A percentile compares a stretch with the other conserved stretches of the same genome.
These are phyloP conservation scores for Drosophila ogumai DNA, from an alignment of 1,140 invertebrate genomes.

Conservation along the genomic window DNA sequence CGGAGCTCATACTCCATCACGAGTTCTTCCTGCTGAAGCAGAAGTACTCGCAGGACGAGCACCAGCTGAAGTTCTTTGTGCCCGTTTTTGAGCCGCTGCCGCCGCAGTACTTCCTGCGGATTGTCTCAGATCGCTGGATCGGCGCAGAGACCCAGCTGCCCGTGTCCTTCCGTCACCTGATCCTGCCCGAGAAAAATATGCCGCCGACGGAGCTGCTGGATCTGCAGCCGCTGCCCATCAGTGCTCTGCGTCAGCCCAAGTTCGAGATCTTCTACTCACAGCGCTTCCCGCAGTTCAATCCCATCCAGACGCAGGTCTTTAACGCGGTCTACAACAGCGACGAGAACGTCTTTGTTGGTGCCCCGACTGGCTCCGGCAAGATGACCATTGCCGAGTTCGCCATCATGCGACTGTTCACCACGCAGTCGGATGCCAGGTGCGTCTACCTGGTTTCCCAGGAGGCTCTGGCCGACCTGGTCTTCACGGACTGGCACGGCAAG, in stretches of 20 bases:
- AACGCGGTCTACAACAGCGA: constrained; percentile 99
- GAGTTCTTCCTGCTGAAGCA: constrained; percentile 99
- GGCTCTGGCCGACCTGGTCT: constrained; percentile 95
- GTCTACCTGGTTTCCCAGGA: constrained; percentile 98
- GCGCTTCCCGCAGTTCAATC: constrained; percentile 97
- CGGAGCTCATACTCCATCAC: constrained; percentile 97
- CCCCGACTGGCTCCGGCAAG: constrained; percentile 98
- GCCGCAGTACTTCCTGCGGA: constrained; percentile 98
- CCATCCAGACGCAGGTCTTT: constrained; percentile 99
- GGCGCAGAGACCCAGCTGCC: constrained; percentile 98
- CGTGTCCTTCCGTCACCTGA: constrained; percentile 98
- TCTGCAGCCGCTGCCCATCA: constrained; percentile 96
- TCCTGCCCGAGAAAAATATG: constrained; percentile 98
- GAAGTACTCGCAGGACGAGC: constrained; percentile 97
- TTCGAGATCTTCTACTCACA: constrained; percentile 95
- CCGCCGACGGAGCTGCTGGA: constrained; percentile 99
- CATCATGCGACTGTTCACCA: constrained; percentile 94
- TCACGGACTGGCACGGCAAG: constrained; percentile 95
- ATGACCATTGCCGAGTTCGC: constrained; percentile 99
- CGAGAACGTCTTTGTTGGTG: constrained; percentile 99
- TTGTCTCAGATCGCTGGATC: constrained; percentile 93
- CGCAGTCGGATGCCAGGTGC: constrained; percentile 90
- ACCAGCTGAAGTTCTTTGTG: constrained; percentile 98
- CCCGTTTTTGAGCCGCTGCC: constrained; percentile 99
- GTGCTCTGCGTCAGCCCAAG: constrained; percentile 92